A percentile compares a stretch with the other conserved stretches of the same genome.
These are phyloP conservation scores for Nannobrachium achirus DNA, from an alignment of 2,113 vertebrate species.

Conservation along the genomic window DNA sequence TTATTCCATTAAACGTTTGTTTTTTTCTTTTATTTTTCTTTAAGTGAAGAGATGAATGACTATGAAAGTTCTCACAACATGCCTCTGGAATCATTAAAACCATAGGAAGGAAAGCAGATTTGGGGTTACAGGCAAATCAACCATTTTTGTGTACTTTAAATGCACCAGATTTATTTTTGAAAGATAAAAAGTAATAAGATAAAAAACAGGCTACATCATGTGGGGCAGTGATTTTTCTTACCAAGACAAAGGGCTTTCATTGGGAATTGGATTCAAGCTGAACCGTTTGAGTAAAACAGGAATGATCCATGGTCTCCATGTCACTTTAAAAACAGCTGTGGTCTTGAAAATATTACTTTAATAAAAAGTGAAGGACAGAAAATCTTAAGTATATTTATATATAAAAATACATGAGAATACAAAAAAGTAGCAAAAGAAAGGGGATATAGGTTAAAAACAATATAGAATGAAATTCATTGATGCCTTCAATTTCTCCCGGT, in stretches of 20 bases:
- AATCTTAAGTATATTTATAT: slow-evolving; percentile 82
- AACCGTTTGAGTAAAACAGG: slow-evolving; percentile 54
- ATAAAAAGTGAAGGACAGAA: slow-evolving; percentile 83
- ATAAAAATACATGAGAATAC: slow-evolving; percentile 85
- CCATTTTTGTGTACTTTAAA: slow-evolving; percentile 62
- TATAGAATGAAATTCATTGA: slow-evolving; percentile 74
- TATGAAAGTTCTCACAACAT: slow-evolving; percentile 49
- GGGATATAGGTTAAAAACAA: slow-evolving; percentile 76
- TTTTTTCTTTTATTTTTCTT: too few relatives aligned
- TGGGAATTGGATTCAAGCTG: slow-evolving; percentile 52
- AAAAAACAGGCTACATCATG: slow-evolving; percentile 56
- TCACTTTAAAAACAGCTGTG: slow-evolving; percentile 76
- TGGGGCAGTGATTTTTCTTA: slow-evolving; percentile 61
- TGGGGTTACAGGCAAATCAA: slow-evolving; percentile 37
- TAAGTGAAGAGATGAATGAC: slow-evolving; percentile 48
- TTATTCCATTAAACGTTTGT: slow-evolving; percentile 55
- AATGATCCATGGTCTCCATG: slow-evolving; percentile 65
- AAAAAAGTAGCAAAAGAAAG: slow-evolving; percentile 84
- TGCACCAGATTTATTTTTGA: slow-evolving; percentile 17
- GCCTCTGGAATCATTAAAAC: slow-evolving; percentile 52
- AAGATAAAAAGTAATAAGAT: slow-evolving; percentile 5
- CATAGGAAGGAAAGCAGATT: slow-evolving; percentile 26
- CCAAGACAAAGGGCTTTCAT: slow-evolving; percentile 54
- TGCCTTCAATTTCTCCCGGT: slow-evolving; percentile 73
- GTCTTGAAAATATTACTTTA: slow-evolving; percentile 82